These are phyloP conservation scores for Mellivora capensis DNA, from an alignment of 2,113 vertebrate species.

Conservation along the genomic window DNA sequence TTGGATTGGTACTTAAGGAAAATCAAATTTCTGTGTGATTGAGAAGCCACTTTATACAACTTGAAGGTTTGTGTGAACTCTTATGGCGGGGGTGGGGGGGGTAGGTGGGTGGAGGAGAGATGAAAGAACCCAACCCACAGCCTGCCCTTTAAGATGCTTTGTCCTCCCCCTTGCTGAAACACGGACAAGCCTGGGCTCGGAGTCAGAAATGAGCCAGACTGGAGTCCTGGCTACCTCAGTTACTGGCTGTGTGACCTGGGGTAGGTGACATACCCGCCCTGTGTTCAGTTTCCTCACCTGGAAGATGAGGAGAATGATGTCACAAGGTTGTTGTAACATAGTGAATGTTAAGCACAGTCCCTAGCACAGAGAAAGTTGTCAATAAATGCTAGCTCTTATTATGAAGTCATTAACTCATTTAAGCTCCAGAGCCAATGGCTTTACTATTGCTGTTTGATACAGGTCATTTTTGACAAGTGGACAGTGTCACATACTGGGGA, in stretches of 20 bases:
- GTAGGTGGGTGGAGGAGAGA: no score
- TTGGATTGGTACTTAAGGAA: neutral
- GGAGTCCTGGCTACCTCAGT: no score
- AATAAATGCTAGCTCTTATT: neutral
- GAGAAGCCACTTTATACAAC: neutral
- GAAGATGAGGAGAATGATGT: neutral
- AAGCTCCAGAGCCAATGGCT: neutral
- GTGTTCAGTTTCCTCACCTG: neutral
- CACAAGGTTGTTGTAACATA: neutral
- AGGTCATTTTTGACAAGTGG: neutral
- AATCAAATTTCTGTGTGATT: neutral
- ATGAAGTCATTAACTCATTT: neutral
- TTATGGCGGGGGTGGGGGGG: neutral
- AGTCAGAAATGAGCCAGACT: neutral
- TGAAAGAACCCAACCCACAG: rapidly evolving
- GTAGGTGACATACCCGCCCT: neutral
- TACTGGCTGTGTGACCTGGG: neutral
- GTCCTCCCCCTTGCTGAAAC: neutral
- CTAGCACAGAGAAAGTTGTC: neutral
- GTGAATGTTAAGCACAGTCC: neutral
- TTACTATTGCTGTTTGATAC: neutral
- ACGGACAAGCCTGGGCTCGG: neutral
- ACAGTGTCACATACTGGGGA: neutral
- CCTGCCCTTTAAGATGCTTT: neutral
- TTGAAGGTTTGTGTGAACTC: neutral